A percentile compares a stretch with the other conserved stretches of the same genome.
Conservation (phyloP, 2,113 vertebrate genomes). For the Nanger granti region DNA sequence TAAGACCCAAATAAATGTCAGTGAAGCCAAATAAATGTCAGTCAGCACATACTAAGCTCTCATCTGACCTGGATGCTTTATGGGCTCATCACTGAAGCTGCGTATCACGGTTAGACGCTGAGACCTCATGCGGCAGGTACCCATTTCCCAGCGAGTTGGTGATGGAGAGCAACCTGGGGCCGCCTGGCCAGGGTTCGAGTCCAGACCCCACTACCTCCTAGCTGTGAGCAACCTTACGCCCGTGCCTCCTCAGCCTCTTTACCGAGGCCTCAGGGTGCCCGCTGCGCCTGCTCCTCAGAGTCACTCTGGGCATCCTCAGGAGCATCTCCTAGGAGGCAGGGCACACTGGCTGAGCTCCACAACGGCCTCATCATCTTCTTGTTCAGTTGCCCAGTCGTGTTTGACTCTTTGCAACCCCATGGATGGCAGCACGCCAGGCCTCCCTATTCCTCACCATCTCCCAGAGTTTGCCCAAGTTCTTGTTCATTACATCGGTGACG, state of each 20-base stretch:
- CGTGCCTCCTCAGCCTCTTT: neutral
- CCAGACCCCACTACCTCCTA: neutral
- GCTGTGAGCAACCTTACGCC: rapidly evolving
- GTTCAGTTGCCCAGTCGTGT: neutral
- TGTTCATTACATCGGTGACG: neutral
- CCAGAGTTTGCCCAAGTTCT: neutral
- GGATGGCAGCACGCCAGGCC: neutral
- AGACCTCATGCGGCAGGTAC: neutral
- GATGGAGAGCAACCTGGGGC: neutral
- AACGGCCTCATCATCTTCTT: rapidly evolving
- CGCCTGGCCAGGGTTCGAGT: neutral
- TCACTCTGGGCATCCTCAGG: neutral
- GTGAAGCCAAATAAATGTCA: neutral
- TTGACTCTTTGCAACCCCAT: neutral
- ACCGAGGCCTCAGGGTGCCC: neutral
- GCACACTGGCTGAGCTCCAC: rapidly evolving
- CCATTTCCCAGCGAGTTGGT: neutral
- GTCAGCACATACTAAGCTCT: neutral
- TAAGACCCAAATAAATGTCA: neutral
- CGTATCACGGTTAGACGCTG: rapidly evolving
- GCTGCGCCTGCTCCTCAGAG: rapidly evolving
- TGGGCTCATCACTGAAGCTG: rapidly evolving
- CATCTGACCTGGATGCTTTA: rapidly evolving
- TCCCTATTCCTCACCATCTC: neutral
- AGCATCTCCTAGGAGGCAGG: neutral